These are phyloP conservation scores for Danio kyathit DNA, from an alignment of 2,797 vertebrate genomes.

Conservation along the genomic window DNA sequence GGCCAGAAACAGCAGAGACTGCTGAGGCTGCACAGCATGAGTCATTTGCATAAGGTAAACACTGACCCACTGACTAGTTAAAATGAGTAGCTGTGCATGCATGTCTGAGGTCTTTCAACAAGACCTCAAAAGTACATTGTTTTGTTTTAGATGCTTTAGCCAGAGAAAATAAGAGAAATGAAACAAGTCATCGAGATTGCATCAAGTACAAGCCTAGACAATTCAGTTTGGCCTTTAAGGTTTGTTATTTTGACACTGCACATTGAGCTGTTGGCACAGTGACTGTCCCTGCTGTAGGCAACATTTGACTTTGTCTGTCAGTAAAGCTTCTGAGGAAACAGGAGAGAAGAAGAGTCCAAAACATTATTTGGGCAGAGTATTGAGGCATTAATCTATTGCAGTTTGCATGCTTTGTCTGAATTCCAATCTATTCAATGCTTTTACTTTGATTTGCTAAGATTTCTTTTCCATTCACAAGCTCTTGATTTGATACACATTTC, in stretches of 20 bases:
- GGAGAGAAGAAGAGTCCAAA: neutral
- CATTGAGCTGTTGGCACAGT: constrained; percentile 49
- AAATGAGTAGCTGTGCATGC: constrained; percentile 21
- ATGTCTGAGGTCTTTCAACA: constrained; percentile 41
- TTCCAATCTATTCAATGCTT: neutral
- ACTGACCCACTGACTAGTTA: constrained; percentile 12
- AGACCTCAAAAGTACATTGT: constrained; percentile 49
- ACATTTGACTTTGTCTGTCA: neutral
- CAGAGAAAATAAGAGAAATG: constrained; percentile 47
- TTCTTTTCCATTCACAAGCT: neutral
- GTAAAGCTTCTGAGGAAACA: constrained; percentile 21
- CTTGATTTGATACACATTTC: neutral
- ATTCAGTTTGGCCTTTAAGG: constrained; percentile 42
- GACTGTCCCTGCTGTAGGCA: constrained; percentile 33
- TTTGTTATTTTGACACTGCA: constrained; percentile 56
- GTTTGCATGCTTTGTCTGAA: neutral
- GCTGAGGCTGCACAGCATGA: constrained; percentile 4
- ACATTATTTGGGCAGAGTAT: neutral
- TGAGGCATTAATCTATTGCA: neutral
- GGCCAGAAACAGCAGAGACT: constrained; percentile 37
- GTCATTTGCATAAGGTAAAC: constrained; percentile 44
- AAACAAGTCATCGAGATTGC: constrained; percentile 36
- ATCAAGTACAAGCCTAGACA: constrained; percentile 63
- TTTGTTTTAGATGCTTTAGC: constrained; percentile 55
- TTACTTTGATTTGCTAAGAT: neutral